phyloP scores from a whole-genome alignment of 2,888 invertebrate genomes.

The Cryptosula pallasiana region DNA sequence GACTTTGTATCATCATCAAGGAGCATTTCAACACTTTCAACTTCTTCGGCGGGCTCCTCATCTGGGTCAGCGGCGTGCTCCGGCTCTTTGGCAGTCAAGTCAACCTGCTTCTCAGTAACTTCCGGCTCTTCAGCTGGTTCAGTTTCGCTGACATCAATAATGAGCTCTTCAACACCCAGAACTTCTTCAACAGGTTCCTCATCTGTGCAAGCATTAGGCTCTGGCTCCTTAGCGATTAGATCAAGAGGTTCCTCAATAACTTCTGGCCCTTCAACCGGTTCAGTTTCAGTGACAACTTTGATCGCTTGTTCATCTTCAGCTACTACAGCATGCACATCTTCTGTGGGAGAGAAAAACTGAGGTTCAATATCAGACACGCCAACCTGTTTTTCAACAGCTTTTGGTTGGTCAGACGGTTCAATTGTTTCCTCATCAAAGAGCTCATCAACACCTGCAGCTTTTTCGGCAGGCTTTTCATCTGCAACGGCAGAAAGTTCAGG shows the following conservation, averaged over 20 bases:
- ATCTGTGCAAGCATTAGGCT: not conserved
- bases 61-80: not conserved
- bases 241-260: not conserved
- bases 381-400: not conserved
- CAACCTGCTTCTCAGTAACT: not conserved
- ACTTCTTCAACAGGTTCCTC: not conserved
- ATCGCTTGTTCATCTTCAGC: not conserved
- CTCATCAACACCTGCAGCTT: not conserved
- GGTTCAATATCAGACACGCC: not conserved
- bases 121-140: not conserved
- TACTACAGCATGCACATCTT: not conserved
- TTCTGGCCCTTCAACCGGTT: not conserved
- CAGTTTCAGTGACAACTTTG: not conserved
- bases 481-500: not conserved
- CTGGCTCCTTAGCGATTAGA: not conserved
- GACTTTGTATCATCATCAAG: not conserved
- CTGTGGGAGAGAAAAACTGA: not conserved
- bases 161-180: not conserved
- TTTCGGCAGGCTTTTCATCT: not conserved
- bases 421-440: not conserved
- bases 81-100: not conserved
- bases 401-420: too few relatives aligned
- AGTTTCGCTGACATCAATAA: not conserved
- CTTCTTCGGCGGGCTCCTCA: not conserved
- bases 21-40: not conserved